These are phyloP conservation scores for Amphipyra tragopoginis DNA, from an alignment of 2,888 invertebrate genomes.

Conservation along the genomic window DNA sequence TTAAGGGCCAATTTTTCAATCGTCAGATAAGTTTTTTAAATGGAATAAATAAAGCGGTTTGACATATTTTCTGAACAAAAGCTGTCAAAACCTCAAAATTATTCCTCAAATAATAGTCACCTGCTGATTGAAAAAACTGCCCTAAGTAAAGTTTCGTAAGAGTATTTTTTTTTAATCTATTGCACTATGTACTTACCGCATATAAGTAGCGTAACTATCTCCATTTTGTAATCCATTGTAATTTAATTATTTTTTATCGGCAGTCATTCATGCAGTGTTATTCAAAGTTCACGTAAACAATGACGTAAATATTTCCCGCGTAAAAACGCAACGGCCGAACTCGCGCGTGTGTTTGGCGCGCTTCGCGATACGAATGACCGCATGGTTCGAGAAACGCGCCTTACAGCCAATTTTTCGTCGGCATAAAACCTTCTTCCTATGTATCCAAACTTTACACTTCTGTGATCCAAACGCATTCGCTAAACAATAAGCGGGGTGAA, in stretches of 20 bases:
- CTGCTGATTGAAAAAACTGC: too few relatives aligned
- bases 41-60: too few relatives aligned
- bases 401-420: constrained; percentile 60
- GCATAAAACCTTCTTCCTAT: constrained; percentile 49
- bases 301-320: constrained; percentile 66
- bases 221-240: constrained; percentile 72
- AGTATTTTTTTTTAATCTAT: neutral
- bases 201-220: constrained; percentile 75
- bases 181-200: constrained; percentile 76
- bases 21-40: too few relatives aligned
- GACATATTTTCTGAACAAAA: too few relatives aligned
- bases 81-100: too few relatives aligned
- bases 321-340: constrained; percentile 62
- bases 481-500: neutral
- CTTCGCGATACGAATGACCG: constrained; percentile 73
- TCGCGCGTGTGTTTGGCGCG: constrained; percentile 82
- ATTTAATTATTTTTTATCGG: constrained; percentile 49
- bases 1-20: too few relatives aligned
- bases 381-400: constrained; percentile 50
- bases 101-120: too few relatives aligned
- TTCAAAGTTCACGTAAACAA: constrained; percentile 68
- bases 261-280: constrained; percentile 53
- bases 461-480: neutral
- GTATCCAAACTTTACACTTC: constrained; percentile 27
- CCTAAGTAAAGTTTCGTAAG: neutral